Conservation (phyloP, 2,797 vertebrate species). For the Sebastes variabilis region DNA sequence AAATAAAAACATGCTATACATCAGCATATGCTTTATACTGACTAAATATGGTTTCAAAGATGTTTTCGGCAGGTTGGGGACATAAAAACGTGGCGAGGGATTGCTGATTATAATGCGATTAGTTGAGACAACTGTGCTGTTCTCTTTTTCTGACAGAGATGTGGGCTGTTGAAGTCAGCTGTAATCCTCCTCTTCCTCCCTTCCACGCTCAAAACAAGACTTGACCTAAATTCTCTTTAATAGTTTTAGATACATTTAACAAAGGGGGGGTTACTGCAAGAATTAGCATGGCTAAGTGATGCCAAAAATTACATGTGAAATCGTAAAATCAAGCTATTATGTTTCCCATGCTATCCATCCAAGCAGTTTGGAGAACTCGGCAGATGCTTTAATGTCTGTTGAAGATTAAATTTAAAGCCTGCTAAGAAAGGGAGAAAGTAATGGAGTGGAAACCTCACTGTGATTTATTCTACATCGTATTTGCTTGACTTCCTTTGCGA, state of each 20-base stretch:
- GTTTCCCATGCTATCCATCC: not conserved
- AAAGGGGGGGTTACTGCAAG: not conserved
- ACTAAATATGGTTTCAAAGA: not conserved
- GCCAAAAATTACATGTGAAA: not conserved
- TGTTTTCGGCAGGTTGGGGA: not conserved
- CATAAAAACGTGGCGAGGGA: conserved; percentile 6
- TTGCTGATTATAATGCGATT: conserved; percentile 36
- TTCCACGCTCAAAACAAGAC: conserved; percentile 40
- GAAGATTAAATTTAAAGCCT: not conserved
- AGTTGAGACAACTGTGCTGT: conserved; percentile 22
- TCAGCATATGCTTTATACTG: conserved; percentile 1
- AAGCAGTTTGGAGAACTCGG: not conserved
- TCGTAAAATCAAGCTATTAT: not conserved
- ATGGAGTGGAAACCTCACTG: not conserved
- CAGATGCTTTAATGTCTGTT: not conserved
- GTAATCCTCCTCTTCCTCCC: conserved; percentile 49
- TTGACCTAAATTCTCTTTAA: conserved; percentile 53
- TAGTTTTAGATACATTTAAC: conserved; percentile 35
- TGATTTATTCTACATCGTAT: not conserved
- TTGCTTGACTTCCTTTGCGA: not conserved
- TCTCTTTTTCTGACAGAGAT: conserved; percentile 19
- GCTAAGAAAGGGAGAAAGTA: not conserved
- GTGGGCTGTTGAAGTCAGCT: conserved; percentile 53
- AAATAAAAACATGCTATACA: not conserved
- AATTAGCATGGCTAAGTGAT: not conserved